Percentiles rank a stretch among this genome's conserved stretches.
Conservation (phyloP, 2,888 invertebrate genomes). For the Andrena haemorrhoa region DNA sequence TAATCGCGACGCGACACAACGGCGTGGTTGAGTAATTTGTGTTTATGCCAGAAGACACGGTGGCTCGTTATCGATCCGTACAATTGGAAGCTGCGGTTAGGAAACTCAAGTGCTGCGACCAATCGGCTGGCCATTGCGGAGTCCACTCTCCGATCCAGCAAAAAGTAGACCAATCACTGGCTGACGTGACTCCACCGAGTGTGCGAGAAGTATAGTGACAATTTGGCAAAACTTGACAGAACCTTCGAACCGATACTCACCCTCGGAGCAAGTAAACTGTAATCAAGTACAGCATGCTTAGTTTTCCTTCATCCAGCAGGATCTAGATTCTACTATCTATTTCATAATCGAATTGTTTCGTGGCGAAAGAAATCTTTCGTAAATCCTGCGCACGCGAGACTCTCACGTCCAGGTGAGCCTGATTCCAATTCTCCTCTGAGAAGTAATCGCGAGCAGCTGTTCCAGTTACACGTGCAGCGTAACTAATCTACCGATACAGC, state of each 20-base stretch:
- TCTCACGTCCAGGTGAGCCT: not conserved
- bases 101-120: conserved; percentile 28
- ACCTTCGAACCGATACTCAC: not conserved
- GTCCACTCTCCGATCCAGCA: conserved; percentile 35
- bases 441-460: no score
- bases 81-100: conserved; percentile 59
- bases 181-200: conserved; percentile 48
- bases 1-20: conserved; percentile 26
- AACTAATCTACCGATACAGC: no score
- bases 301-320: not conserved
- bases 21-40: conserved; percentile 52
- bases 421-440: no score
- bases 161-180: conserved; percentile 57
- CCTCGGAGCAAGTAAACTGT: not conserved
- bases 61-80: conserved; percentile 43
- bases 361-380: not conserved
- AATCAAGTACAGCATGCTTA: not conserved
- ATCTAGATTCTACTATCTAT: not conserved
- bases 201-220: conserved; percentile 23
- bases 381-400: not conserved
- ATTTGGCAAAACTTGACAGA: not conserved
- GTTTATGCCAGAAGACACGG: conserved; percentile 46
- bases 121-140: conserved; percentile 45
- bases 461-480: no score
- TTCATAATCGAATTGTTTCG: not conserved